Evolutionary conservation across 2,888 invertebrate species (phyloP).

Genomic region (Standfussiana lucernea): DNA sequence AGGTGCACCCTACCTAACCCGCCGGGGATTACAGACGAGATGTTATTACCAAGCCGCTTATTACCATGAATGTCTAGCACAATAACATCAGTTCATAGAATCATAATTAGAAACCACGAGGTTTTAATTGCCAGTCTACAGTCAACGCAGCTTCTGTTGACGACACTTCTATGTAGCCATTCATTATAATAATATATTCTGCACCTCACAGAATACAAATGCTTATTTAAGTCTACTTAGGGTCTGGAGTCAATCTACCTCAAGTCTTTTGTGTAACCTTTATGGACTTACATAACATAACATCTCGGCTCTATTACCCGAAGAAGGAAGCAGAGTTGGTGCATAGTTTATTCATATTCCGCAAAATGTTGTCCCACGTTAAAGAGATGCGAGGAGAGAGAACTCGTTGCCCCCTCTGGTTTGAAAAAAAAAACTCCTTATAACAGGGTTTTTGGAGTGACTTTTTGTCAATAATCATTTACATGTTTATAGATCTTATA

Average conservation of each 20-base stretch:
- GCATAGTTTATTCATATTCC: too few species aligned
- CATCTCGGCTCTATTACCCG: too few species aligned
- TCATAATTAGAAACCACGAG: conserved; percentile 12
- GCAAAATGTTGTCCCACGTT: too few species aligned
- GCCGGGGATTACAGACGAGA: neutral
- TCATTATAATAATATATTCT: conserved; percentile 39
- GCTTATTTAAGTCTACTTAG: conserved; percentile 34
- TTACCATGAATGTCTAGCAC: conserved; percentile 28
- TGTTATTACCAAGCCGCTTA: neutral
- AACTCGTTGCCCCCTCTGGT: too few species aligned
- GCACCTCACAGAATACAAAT: conserved; percentile 44
- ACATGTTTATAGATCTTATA: too few species aligned
- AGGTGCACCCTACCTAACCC: neutral
- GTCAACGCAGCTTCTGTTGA: conserved; percentile 29
- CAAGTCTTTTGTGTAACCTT: neutral
- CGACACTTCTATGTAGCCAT: conserved; percentile 24
- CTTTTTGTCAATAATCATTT: too few species aligned
- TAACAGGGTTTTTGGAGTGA: too few species aligned
- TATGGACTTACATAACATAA: neutral
- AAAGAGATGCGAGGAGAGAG: too few species aligned
- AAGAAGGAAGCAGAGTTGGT: too few species aligned
- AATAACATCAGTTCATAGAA: conserved; percentile 32
- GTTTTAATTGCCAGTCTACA: conserved; percentile 35
- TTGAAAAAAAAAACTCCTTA: too few species aligned
- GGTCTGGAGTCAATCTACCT: neutral